Percentiles rank a stretch among this genome's conserved stretches.
Evolutionary conservation across 2,888 invertebrate genomes (phyloP).

Genomic region (Tortricodes alternella): DNA sequence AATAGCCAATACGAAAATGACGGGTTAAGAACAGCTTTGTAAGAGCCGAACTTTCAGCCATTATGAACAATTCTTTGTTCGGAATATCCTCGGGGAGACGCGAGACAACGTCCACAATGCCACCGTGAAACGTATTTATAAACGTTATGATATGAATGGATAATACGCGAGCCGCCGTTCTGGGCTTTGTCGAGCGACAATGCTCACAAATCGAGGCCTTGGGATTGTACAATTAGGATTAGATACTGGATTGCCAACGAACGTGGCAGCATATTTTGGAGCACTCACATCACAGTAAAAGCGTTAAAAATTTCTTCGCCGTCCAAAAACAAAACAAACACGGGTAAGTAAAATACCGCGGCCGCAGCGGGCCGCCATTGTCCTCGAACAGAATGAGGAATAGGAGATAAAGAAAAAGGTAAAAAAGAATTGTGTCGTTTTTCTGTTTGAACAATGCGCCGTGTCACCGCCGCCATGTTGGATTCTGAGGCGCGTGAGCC

Average conservation of each 20-base stretch:
- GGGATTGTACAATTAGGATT: conserved; percentile 71
- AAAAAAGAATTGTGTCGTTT: conserved; percentile 78
- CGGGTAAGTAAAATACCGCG: conserved; percentile 73
- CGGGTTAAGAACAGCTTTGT: conserved; percentile 76
- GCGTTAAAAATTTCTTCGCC: conserved; percentile 26
- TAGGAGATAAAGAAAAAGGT: conserved; percentile 63
- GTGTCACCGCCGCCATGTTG: conserved; percentile 78
- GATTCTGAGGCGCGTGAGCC: conserved; percentile 40
- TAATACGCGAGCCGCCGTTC: conserved; percentile 69
- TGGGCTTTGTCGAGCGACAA: conserved; percentile 56
- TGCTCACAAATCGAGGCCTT: conserved; percentile 55
- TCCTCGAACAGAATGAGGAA: conserved; percentile 56
- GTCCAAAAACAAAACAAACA: conserved; percentile 41
- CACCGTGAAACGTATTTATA: conserved; percentile 76
- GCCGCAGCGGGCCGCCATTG: conserved; percentile 74
- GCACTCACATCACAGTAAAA: neutral
- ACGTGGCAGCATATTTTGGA: conserved; percentile 35
- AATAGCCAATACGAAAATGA: conserved; percentile 82
- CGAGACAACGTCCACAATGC: conserved; percentile 71
- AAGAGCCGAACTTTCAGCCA: conserved; percentile 65
- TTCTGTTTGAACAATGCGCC: conserved; percentile 78
- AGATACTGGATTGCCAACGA: conserved; percentile 55
- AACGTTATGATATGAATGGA: conserved; percentile 80
- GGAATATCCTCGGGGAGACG: conserved; percentile 73
- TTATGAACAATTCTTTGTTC: conserved; percentile 75